Percentiles rank a stretch among this genome's conserved stretches.
phyloP scores from a whole-genome alignment of 2,113 vertebrate species.

The Vulpes ferrilata region DNA sequence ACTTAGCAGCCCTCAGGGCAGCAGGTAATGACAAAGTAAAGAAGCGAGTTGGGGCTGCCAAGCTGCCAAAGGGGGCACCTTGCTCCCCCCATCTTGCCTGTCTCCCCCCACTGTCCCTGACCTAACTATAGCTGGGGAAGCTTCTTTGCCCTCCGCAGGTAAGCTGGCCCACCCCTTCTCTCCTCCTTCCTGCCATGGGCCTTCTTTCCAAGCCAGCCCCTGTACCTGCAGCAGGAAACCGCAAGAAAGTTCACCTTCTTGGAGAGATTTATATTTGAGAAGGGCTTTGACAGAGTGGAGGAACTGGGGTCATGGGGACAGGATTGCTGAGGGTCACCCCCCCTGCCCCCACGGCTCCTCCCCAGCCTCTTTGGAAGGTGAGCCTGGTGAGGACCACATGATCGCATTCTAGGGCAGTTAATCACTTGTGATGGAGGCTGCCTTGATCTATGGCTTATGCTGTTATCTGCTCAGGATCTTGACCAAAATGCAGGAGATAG shows the following conservation, averaged over 20 bases:
- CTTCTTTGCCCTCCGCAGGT: background rate
- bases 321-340: too few relatives aligned
- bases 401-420: background rate
- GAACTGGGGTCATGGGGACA: background rate
- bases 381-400: background rate
- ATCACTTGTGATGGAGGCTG: background rate
- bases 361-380: background rate
- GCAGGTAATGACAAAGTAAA: background rate
- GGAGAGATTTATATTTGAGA: background rate
- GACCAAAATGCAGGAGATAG: background rate
- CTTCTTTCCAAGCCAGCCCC: background rate
- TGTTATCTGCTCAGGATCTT: background rate
- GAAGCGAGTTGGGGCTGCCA: accelerated
- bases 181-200: background rate
- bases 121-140: background rate
- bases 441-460: background rate
- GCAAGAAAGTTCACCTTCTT: background rate
- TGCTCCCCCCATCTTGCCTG: too few relatives aligned
- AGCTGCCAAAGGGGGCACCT: background rate
- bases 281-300: background rate
- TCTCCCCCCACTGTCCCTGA: background rate
- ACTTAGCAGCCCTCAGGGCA: background rate
- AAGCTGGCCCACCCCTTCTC: too few relatives aligned
- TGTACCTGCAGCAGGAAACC: background rate
- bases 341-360: accelerated